Evolutionary conservation across 2,888 invertebrate genomes (phyloP), one percentile per base, ranked within the genome.

Genomic region (Andrena chrysosceles): DNA sequence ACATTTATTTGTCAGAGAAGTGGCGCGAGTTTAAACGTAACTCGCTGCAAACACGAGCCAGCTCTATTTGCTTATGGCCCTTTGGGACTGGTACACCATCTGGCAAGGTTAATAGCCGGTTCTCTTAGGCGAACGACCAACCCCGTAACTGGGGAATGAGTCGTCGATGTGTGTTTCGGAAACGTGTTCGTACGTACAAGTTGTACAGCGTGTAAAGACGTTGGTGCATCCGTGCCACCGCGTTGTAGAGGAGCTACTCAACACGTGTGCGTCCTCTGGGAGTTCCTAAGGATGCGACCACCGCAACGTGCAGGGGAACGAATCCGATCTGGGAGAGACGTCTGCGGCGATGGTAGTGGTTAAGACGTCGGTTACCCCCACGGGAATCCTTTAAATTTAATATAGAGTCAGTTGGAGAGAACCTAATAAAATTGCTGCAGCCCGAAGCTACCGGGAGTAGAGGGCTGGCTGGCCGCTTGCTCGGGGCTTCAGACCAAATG

Each of bases 321-420:
- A 81, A 83, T 85, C 84, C 75, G 79, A 80, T 80, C 74, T 81
- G 10, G 77, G 67, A 74, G 69, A 56, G 77, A 82, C 33, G 76
- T 75, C 67, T 81, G 70, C 71, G 76, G 85, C 78, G 84, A 78
- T 73, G 71, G 69, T 60, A 62, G 84, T 70, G 84, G 85, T 73
- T 86, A 85, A 86, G 87, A 85, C 84, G 84, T 81, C 85, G 85
- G 91, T 83, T 86, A 81, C 85, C 90, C 92, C 89, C 89, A 73
- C 78, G 91, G 89, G 92, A 91, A 91, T 91, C 90, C 90, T 89
- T 90, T 88, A 92, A 93, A 93, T 93, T 93, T 93, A 93, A 93
- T 93, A 93, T 91, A 91, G 90, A 93, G 91, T 90, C 93, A 91
- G 93, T 93, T 92, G 93, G 90, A 91, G 91, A 89, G 88, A 91